Conservation (phyloP, 2,888 invertebrate species). For the Andrena marginata region DNA sequence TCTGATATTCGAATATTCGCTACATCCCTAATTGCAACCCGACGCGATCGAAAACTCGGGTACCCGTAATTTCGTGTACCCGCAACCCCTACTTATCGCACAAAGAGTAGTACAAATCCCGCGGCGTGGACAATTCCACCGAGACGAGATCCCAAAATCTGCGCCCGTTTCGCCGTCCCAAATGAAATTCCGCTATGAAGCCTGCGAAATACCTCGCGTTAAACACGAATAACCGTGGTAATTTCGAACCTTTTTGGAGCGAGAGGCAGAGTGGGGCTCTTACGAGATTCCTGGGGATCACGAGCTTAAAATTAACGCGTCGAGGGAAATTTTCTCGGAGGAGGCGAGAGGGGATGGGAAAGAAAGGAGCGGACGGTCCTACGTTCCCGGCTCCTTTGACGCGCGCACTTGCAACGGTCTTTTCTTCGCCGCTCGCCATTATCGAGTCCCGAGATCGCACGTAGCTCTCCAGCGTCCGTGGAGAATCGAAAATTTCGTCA, state of each 20-base stretch:
- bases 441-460: slow-evolving; percentile 10
- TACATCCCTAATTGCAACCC: too few relatives aligned
- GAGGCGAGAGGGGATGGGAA: background rate
- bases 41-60: too few relatives aligned
- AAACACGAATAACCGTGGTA: background rate
- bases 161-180: slow-evolving; percentile 9
- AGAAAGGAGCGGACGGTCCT: background rate
- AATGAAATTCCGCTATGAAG: slow-evolving; percentile 36
- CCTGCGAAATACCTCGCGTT: slow-evolving; percentile 10
- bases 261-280: background rate
- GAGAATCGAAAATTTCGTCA: slow-evolving; percentile 46
- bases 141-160: slow-evolving; percentile 10
- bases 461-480: slow-evolving; percentile 1
- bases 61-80: too few relatives aligned
- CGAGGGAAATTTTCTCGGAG: background rate
- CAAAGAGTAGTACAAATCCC: too few relatives aligned
- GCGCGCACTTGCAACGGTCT: background rate
- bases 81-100: too few relatives aligned
- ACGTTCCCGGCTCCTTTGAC: background rate
- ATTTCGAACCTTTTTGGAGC: slow-evolving; percentile 13
- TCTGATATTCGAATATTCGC: too few relatives aligned
- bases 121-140: background rate
- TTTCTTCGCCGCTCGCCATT: background rate
- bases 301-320: slow-evolving; percentile 15
- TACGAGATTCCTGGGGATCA: background rate